Evolutionary conservation across 2,888 invertebrate species (phyloP), one percentile per base, ranked within the genome.

Genomic region (Galerucella pusilla): DNA sequence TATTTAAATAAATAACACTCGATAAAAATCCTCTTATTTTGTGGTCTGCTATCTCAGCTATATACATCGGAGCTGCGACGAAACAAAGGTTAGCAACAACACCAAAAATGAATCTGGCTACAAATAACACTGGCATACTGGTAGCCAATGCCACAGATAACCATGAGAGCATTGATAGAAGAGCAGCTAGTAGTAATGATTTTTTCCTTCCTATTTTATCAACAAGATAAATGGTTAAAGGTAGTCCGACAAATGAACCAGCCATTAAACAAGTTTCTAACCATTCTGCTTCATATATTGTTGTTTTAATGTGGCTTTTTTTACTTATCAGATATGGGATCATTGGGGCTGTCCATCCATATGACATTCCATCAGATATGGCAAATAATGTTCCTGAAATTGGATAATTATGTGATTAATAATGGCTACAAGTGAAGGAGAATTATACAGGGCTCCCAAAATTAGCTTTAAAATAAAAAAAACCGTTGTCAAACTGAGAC

Each of bases 321-420:
- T 80, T 79, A n/a, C 82, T 79, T 68, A 84, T 75, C 10, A 88
- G 82, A 35, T 86, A 82, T 2, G 87, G 88, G 10, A 87, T 82
- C 46, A 86, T 83, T 0, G 88, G 87, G 0, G 87, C 85, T n/a
- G 87, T 85, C 87, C 87, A 88, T 14, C 86, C 87, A 69, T 87
- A 88, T 68, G 85, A 85, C 85, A 88, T 87, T 14, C 88, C 88
- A 83, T 88, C 88, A 2, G 86, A 86, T 54, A 88, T 84, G 6
- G 87, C 87, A 71, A 85, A 85, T 6, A 87, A 77, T n/a, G 87
- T 87, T 60, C 85, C 88, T 88, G 81, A 42, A 85, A 85, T 49
- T 16, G 63, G 2, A 20, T 69, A 42, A 60, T 25, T 46, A 20
- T 10, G 2, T 59, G 2, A 49, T 49, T 42, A 42, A 7, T 42